phyloP scores from a whole-genome alignment of 1,140 invertebrate genomes.

The Calliopsis andreniformis region DNA sequence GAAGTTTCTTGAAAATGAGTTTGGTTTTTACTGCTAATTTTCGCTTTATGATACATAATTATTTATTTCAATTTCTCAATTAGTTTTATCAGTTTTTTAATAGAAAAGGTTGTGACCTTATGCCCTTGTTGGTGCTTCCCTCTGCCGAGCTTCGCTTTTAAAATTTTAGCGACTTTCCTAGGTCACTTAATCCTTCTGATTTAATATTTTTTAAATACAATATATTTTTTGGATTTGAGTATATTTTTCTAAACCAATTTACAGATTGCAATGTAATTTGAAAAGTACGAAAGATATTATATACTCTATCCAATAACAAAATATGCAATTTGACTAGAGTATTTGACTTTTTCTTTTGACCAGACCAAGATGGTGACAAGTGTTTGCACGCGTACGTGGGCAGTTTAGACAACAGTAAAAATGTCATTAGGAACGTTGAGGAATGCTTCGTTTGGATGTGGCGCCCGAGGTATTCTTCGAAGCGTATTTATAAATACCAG shows the following conservation, averaged over 20 bases:
- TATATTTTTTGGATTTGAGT: too few species aligned
- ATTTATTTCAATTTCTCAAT: too few species aligned
- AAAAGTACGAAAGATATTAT: too few species aligned
- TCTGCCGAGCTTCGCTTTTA: too few species aligned
- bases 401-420: background rate
- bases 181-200: background rate
- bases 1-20: too few species aligned
- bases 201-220: background rate
- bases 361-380: background rate
- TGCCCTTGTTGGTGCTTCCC: background rate
- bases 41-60: too few species aligned
- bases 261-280: too few species aligned
- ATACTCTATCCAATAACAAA: background rate
- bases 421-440: background rate
- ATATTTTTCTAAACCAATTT: too few species aligned
- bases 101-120: background rate
- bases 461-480: slow-evolving; percentile 4
- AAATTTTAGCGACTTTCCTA: background rate
- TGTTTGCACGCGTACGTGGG: background rate
- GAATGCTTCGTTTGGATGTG: background rate
- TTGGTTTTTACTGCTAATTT: too few species aligned
- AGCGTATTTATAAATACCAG: slow-evolving; percentile 22
- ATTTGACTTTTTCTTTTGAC: too few species aligned
- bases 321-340: background rate
- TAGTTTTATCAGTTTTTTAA: too few species aligned